These are phyloP conservation scores for Cheilosia vernalis DNA, from an alignment of 2,888 invertebrate genomes.

Conservation along the genomic window DNA sequence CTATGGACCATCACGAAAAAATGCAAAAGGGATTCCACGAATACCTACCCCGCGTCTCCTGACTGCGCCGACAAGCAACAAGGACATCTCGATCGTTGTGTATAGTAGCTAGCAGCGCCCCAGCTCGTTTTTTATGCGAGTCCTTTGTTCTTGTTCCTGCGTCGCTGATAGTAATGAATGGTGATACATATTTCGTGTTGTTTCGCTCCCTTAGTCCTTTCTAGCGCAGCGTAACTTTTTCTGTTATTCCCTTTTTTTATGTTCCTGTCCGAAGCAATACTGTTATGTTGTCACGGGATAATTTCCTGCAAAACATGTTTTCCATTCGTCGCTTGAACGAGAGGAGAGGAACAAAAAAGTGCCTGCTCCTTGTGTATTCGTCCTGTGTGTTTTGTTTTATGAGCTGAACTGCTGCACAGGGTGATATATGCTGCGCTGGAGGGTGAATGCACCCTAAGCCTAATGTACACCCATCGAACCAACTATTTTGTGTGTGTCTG, in stretches of 20 bases:
- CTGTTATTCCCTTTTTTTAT: conserved; percentile 46
- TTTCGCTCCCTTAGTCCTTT: conserved; percentile 54
- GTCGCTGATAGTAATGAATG: conserved; percentile 73
- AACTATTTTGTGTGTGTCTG: conserved; percentile 36
- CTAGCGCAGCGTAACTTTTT: conserved; percentile 52
- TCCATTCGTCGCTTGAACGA: conserved; percentile 49
- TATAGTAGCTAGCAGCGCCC: conserved; percentile 30
- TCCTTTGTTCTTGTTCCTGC: conserved; percentile 72
- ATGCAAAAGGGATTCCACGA: conserved; percentile 52
- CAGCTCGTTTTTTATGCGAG: conserved; percentile 60
- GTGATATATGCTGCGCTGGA: conserved; percentile 69
- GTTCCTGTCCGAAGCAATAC: conserved; percentile 75
- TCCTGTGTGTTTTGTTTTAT: conserved; percentile 56
- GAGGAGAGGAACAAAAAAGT: conserved; percentile 11
- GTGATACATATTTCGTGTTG: conserved; percentile 70
- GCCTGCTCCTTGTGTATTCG: conserved; percentile 46
- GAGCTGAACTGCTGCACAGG: conserved; percentile 53
- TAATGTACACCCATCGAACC: conserved; percentile 54
- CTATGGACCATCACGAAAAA: conserved; percentile 42
- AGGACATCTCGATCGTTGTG: conserved; percentile 63
- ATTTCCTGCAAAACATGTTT: conserved; percentile 75
- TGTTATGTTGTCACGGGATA: conserved; percentile 76
- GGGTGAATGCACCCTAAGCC: conserved; percentile 74
- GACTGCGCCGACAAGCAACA: conserved; percentile 38
- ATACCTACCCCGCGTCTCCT: conserved; percentile 48